Base-by-base conservation (phyloP, 2,888 invertebrate genomes). In the Oligia strigilis region DNA sequence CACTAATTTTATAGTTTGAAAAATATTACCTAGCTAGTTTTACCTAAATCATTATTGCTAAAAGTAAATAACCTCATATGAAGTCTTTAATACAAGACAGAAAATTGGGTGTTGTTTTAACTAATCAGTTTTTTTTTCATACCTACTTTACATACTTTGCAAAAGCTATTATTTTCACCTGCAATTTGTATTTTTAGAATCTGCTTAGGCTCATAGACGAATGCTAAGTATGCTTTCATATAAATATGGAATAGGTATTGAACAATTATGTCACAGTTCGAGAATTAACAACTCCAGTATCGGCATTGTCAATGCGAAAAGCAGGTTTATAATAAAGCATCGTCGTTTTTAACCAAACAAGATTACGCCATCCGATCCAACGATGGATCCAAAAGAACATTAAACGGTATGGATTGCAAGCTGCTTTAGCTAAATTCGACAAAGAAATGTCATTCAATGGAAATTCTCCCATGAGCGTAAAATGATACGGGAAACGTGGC, bases 401-500 rank as follows among this genome's bases (percentile, higher is more conserved):
- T 81, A 75, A 13, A 72, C 49, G 36, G 52, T 73, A 78, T 67
- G 71, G 73, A 84, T 76, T 72, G 72, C 70, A 72, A 78, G 66
- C 67, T 76, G 66, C 72, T 74, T 6, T 65, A 72, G 1, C 69
- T 65, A 49, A 75, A 78, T 64, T 75, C 75, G 81, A 84, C 83
- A 85, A 88, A 83, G 84, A 77, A 80, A 85, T 88, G 84, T 83
- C 83, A 78, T 77, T 55, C 67, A 74, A 71, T 82, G 78, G 72
- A 85, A 82, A 88, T 78, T 80, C 77, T 87, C 76, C 81, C 84
- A 87, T 85, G 81, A 84, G 46, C 77, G 88, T 88, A 89, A 88
- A 89, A 87, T 80, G 83, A 86, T 87, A 87, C 86, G 88, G 80
- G 91, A 92, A 93, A 94, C 93, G 93, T 93, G 92, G 92, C 90